These are phyloP conservation scores for Otolemur garnettii DNA, from an alignment of 2,113 vertebrate species.

Conservation along the genomic window DNA sequence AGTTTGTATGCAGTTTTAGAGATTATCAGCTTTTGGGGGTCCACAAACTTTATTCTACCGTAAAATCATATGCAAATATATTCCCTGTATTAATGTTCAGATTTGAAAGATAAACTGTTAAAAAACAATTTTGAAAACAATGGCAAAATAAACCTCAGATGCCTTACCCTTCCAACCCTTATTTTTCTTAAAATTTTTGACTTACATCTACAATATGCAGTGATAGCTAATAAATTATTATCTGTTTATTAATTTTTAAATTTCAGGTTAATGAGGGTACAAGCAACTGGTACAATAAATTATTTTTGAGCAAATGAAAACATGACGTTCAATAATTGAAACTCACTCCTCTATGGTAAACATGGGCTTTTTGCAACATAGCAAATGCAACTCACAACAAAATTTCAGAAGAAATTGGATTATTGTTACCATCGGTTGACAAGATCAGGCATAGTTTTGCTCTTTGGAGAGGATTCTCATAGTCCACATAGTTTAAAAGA, in stretches of 20 bases:
- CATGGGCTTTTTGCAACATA: neutral
- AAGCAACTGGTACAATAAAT: neutral
- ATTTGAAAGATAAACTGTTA: neutral
- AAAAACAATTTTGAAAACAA: neutral
- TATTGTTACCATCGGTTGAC: slow-evolving; percentile 1
- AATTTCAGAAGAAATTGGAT: slow-evolving; percentile 14
- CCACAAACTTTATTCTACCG: slow-evolving; percentile 17
- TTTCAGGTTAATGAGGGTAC: no score
- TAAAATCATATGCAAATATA: slow-evolving; percentile 13
- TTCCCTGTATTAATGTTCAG: neutral
- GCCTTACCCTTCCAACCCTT: neutral
- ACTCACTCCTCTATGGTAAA: neutral
- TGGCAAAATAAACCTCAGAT: neutral
- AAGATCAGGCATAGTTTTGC: slow-evolving; percentile 10
- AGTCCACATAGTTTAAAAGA: neutral
- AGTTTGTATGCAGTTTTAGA: neutral
- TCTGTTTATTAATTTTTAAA: neutral
- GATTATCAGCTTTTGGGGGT: neutral
- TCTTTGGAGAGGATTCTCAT: slow-evolving; percentile 11
- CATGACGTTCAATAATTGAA: slow-evolving; percentile 41
- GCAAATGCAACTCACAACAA: neutral
- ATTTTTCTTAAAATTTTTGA: slow-evolving; percentile 26
- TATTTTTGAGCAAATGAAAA: slow-evolving; percentile 29
- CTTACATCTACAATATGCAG: neutral
- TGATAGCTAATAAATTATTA: neutral